Conservation (phyloP, 1,140 invertebrate genomes). For the Cylas formicarius region DNA sequence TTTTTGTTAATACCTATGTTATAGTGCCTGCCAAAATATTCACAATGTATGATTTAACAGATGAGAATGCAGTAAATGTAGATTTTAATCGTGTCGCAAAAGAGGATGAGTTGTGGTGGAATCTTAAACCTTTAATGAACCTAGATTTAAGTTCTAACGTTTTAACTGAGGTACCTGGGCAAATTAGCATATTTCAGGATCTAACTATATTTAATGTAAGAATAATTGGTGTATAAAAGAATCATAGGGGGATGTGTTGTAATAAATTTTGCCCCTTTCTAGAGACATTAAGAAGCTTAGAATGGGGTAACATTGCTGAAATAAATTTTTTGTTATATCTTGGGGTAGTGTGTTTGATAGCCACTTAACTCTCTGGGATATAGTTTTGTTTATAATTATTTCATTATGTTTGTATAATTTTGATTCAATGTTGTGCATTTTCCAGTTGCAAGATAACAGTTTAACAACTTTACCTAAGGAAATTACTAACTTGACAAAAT, state of each 20-base stretch:
- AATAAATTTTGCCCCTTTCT: constrained; percentile 2
- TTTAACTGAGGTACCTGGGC: constrained; percentile 56
- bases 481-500: constrained; percentile 63
- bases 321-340: too few species aligned
- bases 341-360: too few species aligned
- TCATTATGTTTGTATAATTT: too few species aligned
- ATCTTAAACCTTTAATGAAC: constrained; percentile 66
- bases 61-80: constrained; percentile 61
- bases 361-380: too few species aligned
- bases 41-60: constrained; percentile 67
- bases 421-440: too few species aligned
- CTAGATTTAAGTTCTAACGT: constrained; percentile 77
- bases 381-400: too few species aligned
- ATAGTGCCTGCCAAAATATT: constrained; percentile 76
- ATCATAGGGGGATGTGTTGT: neutral
- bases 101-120: constrained; percentile 75
- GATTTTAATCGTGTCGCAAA: constrained; percentile 42
- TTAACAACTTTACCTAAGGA: constrained; percentile 63
- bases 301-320: neutral
- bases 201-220: constrained; percentile 66
- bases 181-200: constrained; percentile 62
- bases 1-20: constrained; percentile 22
- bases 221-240: constrained; percentile 17
- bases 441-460: constrained; percentile 64
- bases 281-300: neutral